Evolutionary conservation across 2,113 vertebrate genomes (phyloP).

Genomic region (Puntigrus tetrazona): DNA sequence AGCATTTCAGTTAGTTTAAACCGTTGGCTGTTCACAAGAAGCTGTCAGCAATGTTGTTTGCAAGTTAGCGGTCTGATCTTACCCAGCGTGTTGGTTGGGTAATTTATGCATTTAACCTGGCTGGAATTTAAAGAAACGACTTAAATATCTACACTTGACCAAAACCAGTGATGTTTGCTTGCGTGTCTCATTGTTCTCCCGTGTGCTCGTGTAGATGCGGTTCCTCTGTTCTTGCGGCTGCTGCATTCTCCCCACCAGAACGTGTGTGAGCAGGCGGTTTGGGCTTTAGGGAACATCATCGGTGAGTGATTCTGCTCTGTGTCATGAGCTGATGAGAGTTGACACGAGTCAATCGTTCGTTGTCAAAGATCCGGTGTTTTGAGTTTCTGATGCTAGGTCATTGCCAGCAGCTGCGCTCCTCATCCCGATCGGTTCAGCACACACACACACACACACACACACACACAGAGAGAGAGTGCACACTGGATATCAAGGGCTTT

Average conservation of each 20-base stretch:
- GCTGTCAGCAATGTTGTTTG: too few species aligned
- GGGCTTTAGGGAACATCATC: slow-evolving; percentile 98
- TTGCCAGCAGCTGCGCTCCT: not conserved
- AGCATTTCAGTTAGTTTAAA: too few species aligned
- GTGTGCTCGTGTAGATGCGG: slow-evolving; percentile 81
- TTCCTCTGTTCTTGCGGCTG: slow-evolving; percentile 93
- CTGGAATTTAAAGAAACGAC: too few species aligned
- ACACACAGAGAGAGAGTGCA: not conserved
- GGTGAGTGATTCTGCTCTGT: slow-evolving; percentile 74
- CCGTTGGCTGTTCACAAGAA: too few species aligned
- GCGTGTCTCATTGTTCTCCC: not conserved
- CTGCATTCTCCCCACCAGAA: slow-evolving; percentile 95
- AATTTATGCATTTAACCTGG: too few species aligned
- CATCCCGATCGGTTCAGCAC: not conserved
- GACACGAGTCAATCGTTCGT: not conserved
- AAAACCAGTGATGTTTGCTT: too few species aligned
- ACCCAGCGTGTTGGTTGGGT: too few species aligned
- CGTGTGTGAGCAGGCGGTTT: slow-evolving; percentile 97
- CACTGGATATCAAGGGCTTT: not conserved
- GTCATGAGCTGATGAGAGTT: not conserved
- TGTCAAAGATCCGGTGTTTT: not conserved
- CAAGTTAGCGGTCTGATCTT: too few species aligned
- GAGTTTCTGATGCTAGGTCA: not conserved
- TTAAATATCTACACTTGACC: too few species aligned
- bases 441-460: not conserved